Base-by-base conservation (phyloP, 2,888 invertebrate genomes). In the Euclidia mi region DNA sequence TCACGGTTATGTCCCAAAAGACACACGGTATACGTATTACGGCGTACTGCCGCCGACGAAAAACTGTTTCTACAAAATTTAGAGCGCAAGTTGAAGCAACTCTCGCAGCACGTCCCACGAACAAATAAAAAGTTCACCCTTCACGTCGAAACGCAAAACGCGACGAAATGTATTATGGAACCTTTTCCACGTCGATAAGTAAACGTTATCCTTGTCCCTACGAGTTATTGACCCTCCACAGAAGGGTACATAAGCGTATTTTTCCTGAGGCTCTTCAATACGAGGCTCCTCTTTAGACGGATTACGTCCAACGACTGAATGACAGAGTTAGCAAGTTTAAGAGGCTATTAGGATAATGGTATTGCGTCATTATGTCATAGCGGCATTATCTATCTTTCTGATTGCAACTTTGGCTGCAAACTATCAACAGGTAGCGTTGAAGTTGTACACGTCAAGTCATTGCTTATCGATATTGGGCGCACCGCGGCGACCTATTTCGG, bases 141-240 rank as follows among this genome's bases (percentile, higher is more conserved):
- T 81, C 78, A 77, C 81, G 74, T 65, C 64, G 76, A 78, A 81
- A 78, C 73, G 76, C 67, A 75, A 78, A 78, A 81, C 79, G 78
- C 81, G 78, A 79, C 78, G 76, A 82, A 89, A 90, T 88, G 85
- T 88, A 90, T 90, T 87, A 89, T 84, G 80, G 79, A 82, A 87
- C 88, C 88, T 88, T 88, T 92, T 90, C 87, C 88, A 84, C 87
- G 85, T 87, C 91, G 89, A 91, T 91, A 92, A 92, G 91, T 90
- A 91, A 92, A 92, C 88, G 89, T 88, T 89, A 87, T 89, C 89
- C 88, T 84, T 87, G 89, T 90, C 87, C 81, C 81, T 71, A 59
- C 80, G 83, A 91, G 86, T 87, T 89, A 88, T 88, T 86, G 86
- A 87, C 89, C 87, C 87, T 85, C 81, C 60, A 70, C 57, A 68